Evolutionary conservation across 2,888 invertebrate genomes (phyloP).

Genomic region (Harpagoxenus sublaevis): DNA sequence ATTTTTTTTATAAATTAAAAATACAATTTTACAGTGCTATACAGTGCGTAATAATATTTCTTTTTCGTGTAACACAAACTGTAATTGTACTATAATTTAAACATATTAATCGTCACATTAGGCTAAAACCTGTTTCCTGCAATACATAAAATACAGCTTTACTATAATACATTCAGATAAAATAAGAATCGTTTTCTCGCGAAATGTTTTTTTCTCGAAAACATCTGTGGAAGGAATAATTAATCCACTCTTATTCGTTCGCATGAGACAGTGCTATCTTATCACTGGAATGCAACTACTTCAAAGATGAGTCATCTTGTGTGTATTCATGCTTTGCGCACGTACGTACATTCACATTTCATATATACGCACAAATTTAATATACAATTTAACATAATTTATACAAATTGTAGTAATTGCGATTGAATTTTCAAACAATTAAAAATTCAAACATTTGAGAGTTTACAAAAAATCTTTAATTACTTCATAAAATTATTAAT

Average conservation of each 20-base stretch:
- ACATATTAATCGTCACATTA: neutral
- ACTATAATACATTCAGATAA: neutral
- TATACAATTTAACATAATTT: neutral
- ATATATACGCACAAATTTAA: neutral
- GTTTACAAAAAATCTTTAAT: neutral
- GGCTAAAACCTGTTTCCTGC: neutral
- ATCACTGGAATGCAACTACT: constrained; percentile 72
- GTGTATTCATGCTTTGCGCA: constrained; percentile 61
- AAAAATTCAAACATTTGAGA: neutral
- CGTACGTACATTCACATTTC: constrained; percentile 54
- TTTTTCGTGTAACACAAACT: neutral
- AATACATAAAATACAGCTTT: neutral
- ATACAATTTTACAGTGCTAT: neutral
- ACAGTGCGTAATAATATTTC: neutral
- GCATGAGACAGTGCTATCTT: constrained; percentile 64
- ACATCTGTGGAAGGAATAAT: constrained; percentile 11
- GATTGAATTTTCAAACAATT: neutral
- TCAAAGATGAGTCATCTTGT: constrained; percentile 74
- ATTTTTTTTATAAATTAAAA: neutral
- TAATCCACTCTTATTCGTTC: constrained; percentile 3
- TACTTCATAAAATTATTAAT: neutral
- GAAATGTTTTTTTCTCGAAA: neutral
- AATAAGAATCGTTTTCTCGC: neutral
- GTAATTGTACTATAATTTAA: constrained; percentile 11
- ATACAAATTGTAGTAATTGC: neutral